Percentiles rank a stretch among this genome's conserved stretches.
Conservation (phyloP, 2,888 invertebrate species). For the Brachypterus glaber region DNA sequence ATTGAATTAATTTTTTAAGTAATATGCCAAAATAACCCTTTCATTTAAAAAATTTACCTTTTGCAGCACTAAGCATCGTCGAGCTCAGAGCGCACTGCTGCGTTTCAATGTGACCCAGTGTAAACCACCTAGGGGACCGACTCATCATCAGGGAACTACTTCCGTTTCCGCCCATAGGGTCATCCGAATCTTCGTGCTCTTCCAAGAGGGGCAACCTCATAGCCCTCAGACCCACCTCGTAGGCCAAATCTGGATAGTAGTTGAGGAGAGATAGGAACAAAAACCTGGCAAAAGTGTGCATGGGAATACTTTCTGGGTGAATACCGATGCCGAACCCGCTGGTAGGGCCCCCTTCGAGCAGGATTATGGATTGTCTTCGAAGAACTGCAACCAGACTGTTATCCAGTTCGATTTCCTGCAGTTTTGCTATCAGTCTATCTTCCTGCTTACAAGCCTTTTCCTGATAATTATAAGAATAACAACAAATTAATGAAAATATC, state of each 20-base stretch:
- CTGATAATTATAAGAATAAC: too few relatives aligned
- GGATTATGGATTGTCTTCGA: conserved; percentile 55
- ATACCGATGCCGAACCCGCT: conserved; percentile 66
- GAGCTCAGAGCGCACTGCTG: conserved; percentile 72
- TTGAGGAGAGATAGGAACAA: conserved; percentile 68
- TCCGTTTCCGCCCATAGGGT: conserved; percentile 42
- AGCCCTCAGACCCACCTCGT: conserved; percentile 66
- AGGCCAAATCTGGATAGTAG: conserved; percentile 68
- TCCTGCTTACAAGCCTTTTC: conserved; percentile 65
- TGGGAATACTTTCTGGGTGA: conserved; percentile 72
- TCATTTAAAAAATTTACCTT: conserved; percentile 41
- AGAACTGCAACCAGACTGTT: conserved; percentile 59
- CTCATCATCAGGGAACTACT: conserved; percentile 47
- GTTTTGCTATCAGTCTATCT: conserved; percentile 63
- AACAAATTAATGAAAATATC: too few relatives aligned
- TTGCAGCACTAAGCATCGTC: conserved; percentile 63
- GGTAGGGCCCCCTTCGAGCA: conserved; percentile 67
- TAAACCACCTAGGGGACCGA: conserved; percentile 66
- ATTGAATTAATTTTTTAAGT: too few relatives aligned
- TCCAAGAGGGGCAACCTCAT: conserved; percentile 72
- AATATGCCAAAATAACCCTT: too few relatives aligned
- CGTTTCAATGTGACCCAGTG: conserved; percentile 68
- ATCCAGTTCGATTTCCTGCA: conserved; percentile 70
- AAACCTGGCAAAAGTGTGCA: conserved; percentile 75
- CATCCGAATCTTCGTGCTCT: conserved; percentile 56